Percentiles rank a stretch among this genome's conserved stretches.
phyloP scores from a whole-genome alignment of 2,113 vertebrate genomes.

The Periophthalmodon schlosseri region DNA sequence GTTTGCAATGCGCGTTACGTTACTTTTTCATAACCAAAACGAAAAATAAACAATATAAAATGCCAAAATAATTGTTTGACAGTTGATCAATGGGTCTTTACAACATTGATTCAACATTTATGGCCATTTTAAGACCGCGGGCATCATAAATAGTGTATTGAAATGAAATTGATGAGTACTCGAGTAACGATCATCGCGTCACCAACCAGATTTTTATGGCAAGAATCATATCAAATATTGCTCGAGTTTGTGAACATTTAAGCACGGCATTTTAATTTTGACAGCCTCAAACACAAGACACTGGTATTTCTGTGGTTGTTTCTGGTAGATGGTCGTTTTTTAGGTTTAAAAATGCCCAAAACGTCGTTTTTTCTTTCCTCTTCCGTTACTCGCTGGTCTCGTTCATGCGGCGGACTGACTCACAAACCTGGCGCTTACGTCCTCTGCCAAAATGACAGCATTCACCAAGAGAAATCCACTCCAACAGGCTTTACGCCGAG shows the following conservation, averaged over 20 bases:
- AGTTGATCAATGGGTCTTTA: not conserved
- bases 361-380: not conserved
- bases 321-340: not conserved
- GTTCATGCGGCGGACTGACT: not conserved
- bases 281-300: not conserved
- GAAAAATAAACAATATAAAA: not conserved
- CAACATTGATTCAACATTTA: not conserved
- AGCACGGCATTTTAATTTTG: not conserved
- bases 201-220: not conserved
- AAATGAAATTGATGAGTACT: not conserved
- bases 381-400: not conserved
- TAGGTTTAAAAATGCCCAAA: not conserved
- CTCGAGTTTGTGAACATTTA: not conserved
- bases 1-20: not conserved
- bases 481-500: not conserved
- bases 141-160: not conserved
- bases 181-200: not conserved
- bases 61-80: not conserved
- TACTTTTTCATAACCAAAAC: not conserved
- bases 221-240: not conserved
- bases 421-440: slow-evolving; percentile 2
- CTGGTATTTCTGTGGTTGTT: not conserved
- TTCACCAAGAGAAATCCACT: not conserved
- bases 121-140: not conserved
- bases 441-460: not conserved